Conservation (phyloP, 2,113 vertebrate genomes). For the Cromileptes altivelis region DNA sequence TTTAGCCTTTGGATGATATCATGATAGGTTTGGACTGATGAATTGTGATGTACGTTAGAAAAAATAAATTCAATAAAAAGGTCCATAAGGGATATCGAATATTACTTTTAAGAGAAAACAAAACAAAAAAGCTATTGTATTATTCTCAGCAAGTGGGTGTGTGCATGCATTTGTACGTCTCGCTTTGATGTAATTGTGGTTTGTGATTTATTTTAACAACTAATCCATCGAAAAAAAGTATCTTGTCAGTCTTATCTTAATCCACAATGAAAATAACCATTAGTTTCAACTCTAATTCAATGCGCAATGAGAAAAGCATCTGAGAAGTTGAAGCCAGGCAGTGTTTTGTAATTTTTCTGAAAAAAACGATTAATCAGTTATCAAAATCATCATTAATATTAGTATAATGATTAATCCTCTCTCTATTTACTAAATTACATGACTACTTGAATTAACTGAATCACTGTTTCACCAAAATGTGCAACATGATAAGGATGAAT, state of each 20-base stretch:
- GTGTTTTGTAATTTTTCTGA: not conserved
- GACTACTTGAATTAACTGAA: not conserved
- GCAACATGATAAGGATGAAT: not conserved
- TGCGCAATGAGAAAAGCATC: too few relatives aligned
- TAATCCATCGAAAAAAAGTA: not conserved
- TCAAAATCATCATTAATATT: not conserved
- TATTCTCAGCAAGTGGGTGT: too few relatives aligned
- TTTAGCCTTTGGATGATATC: not conserved
- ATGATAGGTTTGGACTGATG: not conserved
- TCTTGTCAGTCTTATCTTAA: not conserved
- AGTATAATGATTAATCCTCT: not conserved
- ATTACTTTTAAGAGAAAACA: not conserved
- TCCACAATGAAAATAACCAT: not conserved
- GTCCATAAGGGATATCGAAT: not conserved
- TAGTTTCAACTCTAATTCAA: too few relatives aligned
- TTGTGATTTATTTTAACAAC: not conserved
- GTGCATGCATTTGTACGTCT: not conserved
- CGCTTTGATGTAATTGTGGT: not conserved
- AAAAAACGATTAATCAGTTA: too few relatives aligned
- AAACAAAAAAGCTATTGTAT: not conserved
- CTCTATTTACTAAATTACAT: not conserved
- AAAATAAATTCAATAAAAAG: not conserved
- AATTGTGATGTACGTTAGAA: not conserved
- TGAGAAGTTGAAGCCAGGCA: not conserved
- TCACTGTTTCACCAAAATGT: not conserved